Evolutionary conservation across 2,797 vertebrate species (phyloP).

Genomic region (Enteromius anoplus): DNA sequence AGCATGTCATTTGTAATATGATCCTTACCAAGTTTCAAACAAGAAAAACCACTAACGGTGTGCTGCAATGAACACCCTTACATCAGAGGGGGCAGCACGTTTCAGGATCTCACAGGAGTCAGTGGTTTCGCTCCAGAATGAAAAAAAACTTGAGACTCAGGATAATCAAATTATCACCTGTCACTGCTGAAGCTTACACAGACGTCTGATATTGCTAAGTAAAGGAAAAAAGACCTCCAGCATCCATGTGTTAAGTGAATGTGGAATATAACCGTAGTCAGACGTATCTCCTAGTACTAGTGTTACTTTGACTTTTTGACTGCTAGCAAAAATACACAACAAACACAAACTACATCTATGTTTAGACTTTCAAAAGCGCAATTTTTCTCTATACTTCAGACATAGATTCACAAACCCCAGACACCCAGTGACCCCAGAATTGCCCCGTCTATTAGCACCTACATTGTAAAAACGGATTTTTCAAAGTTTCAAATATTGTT

Average conservation of each 20-base stretch:
- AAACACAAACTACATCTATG: background rate
- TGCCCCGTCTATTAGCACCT: background rate
- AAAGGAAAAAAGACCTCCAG: conserved; percentile 10
- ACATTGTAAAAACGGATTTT: background rate
- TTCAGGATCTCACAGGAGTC: conserved; percentile 14
- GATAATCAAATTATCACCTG: conserved; percentile 45
- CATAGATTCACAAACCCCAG: background rate
- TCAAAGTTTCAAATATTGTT: background rate
- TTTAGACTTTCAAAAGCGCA: background rate
- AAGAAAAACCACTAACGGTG: conserved; percentile 37
- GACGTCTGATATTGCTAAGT: background rate
- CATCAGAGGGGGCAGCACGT: conserved; percentile 16
- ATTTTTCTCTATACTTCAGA: background rate
- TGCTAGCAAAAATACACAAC: background rate
- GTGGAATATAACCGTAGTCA: conserved; percentile 31
- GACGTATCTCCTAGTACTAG: conserved; percentile 7
- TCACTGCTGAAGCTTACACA: conserved; percentile 43
- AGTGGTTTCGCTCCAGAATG: conserved; percentile 12
- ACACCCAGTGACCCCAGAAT: background rate
- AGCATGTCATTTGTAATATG: conserved; percentile 10
- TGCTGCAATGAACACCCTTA: background rate
- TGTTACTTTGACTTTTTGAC: background rate
- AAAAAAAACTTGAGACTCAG: conserved; percentile 4
- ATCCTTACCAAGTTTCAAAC: conserved; percentile 33
- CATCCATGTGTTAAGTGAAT: background rate